Percentiles rank a stretch among this genome's conserved stretches.
Evolutionary conservation across 2,113 vertebrate species (phyloP).

Genomic region (Macaca fascicularis): DNA sequence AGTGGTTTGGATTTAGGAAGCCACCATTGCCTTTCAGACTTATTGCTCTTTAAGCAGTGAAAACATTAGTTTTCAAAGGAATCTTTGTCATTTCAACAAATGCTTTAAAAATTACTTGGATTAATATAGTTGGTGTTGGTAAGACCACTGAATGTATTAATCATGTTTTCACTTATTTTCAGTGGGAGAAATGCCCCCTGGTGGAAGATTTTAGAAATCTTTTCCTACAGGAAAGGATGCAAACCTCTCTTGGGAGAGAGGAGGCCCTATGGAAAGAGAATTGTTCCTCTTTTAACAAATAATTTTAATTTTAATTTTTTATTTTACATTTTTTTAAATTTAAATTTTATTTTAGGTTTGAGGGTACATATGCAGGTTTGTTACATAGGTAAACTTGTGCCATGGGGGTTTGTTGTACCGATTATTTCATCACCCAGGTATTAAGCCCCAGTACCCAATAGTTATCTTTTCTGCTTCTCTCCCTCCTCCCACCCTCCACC

Average conservation of each 20-base stretch:
- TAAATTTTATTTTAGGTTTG: too few species aligned
- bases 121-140: slow-evolving; percentile 8
- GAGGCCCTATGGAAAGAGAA: background rate
- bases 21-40: background rate
- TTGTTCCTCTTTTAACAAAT: background rate
- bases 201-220: slow-evolving; percentile 6
- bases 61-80: slow-evolving; percentile 45
- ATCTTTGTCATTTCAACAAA: slow-evolving; percentile 44
- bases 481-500: too few species aligned
- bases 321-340: too few species aligned
- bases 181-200: slow-evolving; percentile 30
- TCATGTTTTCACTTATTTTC: background rate
- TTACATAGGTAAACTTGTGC: too few species aligned
- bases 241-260: background rate
- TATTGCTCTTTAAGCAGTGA: background rate
- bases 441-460: too few species aligned
- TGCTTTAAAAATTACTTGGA: slow-evolving; percentile 24
- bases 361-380: too few species aligned
- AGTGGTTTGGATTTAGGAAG: slow-evolving; percentile 42
- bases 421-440: too few species aligned
- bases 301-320: too few species aligned
- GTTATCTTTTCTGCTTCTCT: too few species aligned
- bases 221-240: background rate
- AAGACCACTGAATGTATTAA: slow-evolving; percentile 5
- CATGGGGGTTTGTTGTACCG: too few species aligned